phyloP scores from a whole-genome alignment of 2,888 invertebrate species.

The Ganaspis brasiliensis region DNA sequence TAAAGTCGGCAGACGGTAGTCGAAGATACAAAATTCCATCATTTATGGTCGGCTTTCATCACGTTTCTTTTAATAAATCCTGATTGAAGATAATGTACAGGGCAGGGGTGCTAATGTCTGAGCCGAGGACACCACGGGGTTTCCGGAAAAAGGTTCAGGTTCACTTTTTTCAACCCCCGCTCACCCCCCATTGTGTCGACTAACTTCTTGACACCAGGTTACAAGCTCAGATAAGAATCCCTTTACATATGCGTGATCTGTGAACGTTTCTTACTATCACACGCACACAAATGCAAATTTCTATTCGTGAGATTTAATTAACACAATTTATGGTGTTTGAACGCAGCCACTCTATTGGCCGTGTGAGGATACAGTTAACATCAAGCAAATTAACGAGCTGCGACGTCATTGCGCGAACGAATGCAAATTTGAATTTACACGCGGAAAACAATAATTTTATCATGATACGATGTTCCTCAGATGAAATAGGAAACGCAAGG shows the following conservation, averaged over 20 bases:
- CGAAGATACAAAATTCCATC: constrained; percentile 22
- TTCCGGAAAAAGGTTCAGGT: constrained; percentile 60
- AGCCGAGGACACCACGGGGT: constrained; percentile 66
- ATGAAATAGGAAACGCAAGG: constrained; percentile 20
- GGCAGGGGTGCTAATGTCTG: constrained; percentile 68
- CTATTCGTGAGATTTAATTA: constrained; percentile 33
- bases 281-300: not conserved
- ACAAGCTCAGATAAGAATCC: constrained; percentile 76
- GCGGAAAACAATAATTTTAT: constrained; percentile 29
- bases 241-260: constrained; percentile 74
- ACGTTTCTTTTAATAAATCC: constrained; percentile 38
- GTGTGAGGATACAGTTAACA: not conserved
- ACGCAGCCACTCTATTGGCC: constrained; percentile 6
- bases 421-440: constrained; percentile 33
- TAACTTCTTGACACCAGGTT: constrained; percentile 73
- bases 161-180: constrained; percentile 49
- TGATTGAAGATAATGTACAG: constrained; percentile 35
- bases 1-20: constrained; percentile 32
- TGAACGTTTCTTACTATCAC: constrained; percentile 74
- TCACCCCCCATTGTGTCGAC: constrained; percentile 59
- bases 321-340: constrained; percentile 39
- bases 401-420: constrained; percentile 29
- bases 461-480: not conserved
- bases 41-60: constrained; percentile 11
- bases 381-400: constrained; percentile 20